phyloP scores from a whole-genome alignment of 2,797 vertebrate genomes.

The Potorous gilbertii region DNA sequence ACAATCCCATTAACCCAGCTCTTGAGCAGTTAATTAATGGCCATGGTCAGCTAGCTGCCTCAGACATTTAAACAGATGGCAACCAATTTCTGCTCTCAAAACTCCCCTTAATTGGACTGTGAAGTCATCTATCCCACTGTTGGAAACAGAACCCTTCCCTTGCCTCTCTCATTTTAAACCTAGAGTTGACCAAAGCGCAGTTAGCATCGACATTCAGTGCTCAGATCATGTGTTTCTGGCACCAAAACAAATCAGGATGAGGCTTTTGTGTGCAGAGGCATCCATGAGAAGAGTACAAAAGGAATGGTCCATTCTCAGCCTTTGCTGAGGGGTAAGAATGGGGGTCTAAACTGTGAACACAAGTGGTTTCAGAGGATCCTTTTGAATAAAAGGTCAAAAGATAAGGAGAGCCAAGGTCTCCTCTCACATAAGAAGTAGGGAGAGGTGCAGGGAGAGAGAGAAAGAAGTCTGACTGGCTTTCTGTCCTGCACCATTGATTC shows the following conservation, averaged over 20 bases:
- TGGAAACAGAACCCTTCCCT: slow-evolving; percentile 45
- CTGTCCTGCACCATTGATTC: slow-evolving; percentile 79
- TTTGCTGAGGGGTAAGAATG: slow-evolving; percentile 67
- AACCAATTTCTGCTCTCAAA: slow-evolving; percentile 67
- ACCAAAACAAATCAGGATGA: slow-evolving; percentile 79
- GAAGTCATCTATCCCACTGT: slow-evolving; percentile 65
- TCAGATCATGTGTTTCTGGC: slow-evolving; percentile 78
- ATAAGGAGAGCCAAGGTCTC: slow-evolving; percentile 51
- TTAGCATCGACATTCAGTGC: slow-evolving; percentile 69
- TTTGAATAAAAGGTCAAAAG: slow-evolving; percentile 69
- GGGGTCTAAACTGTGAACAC: slow-evolving; percentile 42
- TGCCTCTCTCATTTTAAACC: slow-evolving; percentile 63
- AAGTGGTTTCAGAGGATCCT: slow-evolving; percentile 75
- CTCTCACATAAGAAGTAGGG: neutral
- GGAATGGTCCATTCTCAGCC: slow-evolving; percentile 56
- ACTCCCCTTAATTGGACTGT: slow-evolving; percentile 68
- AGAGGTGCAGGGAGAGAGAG: slow-evolving; percentile 68
- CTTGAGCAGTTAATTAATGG: slow-evolving; percentile 55
- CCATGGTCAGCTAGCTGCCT: slow-evolving; percentile 39
- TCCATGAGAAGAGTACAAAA: slow-evolving; percentile 70
- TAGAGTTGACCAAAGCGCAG: slow-evolving; percentile 58
- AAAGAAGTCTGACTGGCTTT: slow-evolving; percentile 65
- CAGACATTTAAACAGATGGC: slow-evolving; percentile 48
- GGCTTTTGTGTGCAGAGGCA: slow-evolving; percentile 77
- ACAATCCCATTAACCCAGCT: slow-evolving; percentile 57